These are phyloP conservation scores for Sturmia bella DNA, from an alignment of 2,888 invertebrate species.

Conservation along the genomic window DNA sequence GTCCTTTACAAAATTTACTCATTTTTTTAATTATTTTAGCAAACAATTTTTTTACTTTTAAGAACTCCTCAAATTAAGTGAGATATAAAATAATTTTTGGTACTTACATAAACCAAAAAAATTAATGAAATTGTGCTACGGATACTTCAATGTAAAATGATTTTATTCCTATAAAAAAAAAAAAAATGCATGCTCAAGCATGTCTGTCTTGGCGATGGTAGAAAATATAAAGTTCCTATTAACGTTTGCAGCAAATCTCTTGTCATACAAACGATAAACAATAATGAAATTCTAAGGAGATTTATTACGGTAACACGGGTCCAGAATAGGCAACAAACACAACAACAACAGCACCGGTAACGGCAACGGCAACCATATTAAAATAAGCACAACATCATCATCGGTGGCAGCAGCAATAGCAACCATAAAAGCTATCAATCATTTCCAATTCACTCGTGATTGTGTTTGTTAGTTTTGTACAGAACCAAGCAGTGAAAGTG, in stretches of 20 bases:
- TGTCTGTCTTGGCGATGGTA: not conserved
- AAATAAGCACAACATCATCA: slow-evolving; percentile 53
- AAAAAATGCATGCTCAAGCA: slow-evolving; percentile 36
- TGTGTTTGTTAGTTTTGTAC: slow-evolving; percentile 8
- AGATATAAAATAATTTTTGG: no score
- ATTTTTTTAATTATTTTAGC: no score
- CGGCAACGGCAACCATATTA: slow-evolving; percentile 39
- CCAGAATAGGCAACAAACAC: slow-evolving; percentile 65
- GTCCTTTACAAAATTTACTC: no score
- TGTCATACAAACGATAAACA: slow-evolving; percentile 70
- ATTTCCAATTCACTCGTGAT: slow-evolving; percentile 52
- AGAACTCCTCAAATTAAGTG: not conserved
- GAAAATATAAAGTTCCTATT: not conserved
- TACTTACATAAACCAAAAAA: not conserved
- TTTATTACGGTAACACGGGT: slow-evolving; percentile 72
- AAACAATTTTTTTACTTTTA: no score
- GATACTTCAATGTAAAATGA: slow-evolving; percentile 58
- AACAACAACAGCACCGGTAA: slow-evolving; percentile 45
- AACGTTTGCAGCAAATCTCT: slow-evolving; percentile 53
- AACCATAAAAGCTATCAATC: slow-evolving; percentile 69
- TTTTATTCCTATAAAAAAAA: slow-evolving; percentile 61
- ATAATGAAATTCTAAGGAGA: slow-evolving; percentile 71
- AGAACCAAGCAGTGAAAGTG: slow-evolving; percentile 24
- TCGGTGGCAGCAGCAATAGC: slow-evolving; percentile 16
- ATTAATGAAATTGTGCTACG: slow-evolving; percentile 32